Percentiles rank a stretch among this genome's conserved stretches.
Conservation (phyloP, 2,797 vertebrate species). For the Pogoniulus pusillus region DNA sequence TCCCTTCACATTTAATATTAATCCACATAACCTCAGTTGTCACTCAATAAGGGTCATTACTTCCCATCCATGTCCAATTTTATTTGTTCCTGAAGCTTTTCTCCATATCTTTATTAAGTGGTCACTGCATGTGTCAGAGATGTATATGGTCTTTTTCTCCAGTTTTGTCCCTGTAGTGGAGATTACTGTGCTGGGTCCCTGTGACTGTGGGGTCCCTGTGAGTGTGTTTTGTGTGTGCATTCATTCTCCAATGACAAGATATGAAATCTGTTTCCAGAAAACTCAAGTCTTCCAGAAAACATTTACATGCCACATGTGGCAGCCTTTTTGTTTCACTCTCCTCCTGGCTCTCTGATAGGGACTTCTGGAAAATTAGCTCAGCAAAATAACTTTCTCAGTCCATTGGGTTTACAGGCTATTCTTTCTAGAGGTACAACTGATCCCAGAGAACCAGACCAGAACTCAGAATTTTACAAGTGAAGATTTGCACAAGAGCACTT, state of each 20-base stretch:
- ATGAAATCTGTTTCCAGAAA: background rate
- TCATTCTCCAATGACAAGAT: background rate
- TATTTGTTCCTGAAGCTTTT: constrained; percentile 18
- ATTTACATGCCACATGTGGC: accelerated
- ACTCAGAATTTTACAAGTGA: background rate
- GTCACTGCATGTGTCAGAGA: background rate
- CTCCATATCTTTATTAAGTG: background rate
- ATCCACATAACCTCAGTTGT: constrained; percentile 38
- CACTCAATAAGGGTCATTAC: constrained; percentile 1
- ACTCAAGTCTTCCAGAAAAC: background rate
- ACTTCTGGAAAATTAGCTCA: background rate
- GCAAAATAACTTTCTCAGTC: background rate
- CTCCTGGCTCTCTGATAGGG: background rate
- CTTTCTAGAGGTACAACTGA: background rate
- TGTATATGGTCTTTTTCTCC: background rate
- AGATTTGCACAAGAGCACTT: background rate
- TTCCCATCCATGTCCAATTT: background rate
- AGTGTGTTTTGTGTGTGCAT: background rate
- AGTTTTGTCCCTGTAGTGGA: background rate
- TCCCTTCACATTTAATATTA: constrained; percentile 52
- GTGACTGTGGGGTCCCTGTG: background rate
- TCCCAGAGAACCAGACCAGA: background rate
- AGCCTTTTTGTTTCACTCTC: background rate
- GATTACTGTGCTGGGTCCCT: background rate
- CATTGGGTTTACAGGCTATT: background rate